Evolutionary conservation across 2,113 vertebrate species (phyloP), one percentile per base, ranked within the genome.

Genomic region (Oryzias celebensis): DNA sequence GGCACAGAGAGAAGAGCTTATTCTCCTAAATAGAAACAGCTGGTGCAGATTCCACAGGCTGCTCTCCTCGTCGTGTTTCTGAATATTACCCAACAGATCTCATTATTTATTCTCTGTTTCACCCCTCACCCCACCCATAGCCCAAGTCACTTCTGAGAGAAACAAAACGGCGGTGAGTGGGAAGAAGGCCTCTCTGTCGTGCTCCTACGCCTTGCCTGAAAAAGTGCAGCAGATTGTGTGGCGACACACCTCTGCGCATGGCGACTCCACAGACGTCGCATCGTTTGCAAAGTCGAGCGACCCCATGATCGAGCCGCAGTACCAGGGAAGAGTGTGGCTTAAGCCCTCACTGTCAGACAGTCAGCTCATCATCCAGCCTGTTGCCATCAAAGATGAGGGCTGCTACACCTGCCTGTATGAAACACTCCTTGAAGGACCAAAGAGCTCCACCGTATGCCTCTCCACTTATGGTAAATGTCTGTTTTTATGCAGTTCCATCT

Each of bases 351-450:
- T 92, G 51, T 89, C 87, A 4, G 51, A 89, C 16, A 90, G 86
- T 23, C 63, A 77, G 68, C 88, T 93, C 60, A 87, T 79, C 59
- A 87, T 93, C 62, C 82, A 88, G 58, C 85, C 91, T 0, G 91
- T 93, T 41, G 16, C 58, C 1, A 73, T 84, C 43, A 71, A 82
- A 71, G 92, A 93, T 5, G 92, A 93, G 66, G 91, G 88, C 48
- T 93, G 92, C 85, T 92, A 91, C 83, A 89, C 85, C 55, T 93
- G 92, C 67, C 55, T 88, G 64, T 93, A 87, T 57, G 62, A 83
- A 76, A 87, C 78, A 4, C 69, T 61, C 17, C 41, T 65, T 0
- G 87, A 88, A 0, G 89, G 83, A 18, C 78, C 24, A 1, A 91
- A 88, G 78, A 91, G 70, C 28, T 75, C 85, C 49, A 83, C 58